A percentile compares a stretch with the other conserved stretches of the same genome.
Conservation (phyloP, 2,113 vertebrate genomes). For the Gymnocephalus cernua region DNA sequence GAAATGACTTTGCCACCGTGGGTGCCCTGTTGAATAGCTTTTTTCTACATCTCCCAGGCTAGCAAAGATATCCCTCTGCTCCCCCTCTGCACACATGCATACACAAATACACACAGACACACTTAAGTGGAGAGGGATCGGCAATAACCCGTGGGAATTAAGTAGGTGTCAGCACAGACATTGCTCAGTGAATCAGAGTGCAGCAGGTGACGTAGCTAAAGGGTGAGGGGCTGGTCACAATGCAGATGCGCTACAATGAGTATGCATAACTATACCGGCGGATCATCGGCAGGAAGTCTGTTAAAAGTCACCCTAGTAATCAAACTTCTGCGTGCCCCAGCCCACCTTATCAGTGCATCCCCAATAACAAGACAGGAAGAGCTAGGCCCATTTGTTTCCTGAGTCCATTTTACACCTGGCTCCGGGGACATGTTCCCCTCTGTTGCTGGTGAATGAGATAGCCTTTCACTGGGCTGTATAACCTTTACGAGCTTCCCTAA, state of each 20-base stretch:
- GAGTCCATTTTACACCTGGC: constrained; percentile 61
- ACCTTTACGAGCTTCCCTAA: constrained; percentile 69
- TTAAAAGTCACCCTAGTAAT: constrained; percentile 69
- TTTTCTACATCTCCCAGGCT: constrained; percentile 68
- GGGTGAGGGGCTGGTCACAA: constrained; percentile 42
- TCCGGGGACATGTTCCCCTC: constrained; percentile 65
- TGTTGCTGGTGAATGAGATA: constrained; percentile 67
- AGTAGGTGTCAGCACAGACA: constrained; percentile 68
- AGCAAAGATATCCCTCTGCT: constrained; percentile 73
- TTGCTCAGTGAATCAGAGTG: constrained; percentile 51
- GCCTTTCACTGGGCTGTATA: constrained; percentile 69
- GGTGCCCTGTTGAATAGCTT: constrained; percentile 81
- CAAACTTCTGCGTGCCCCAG: constrained; percentile 54
- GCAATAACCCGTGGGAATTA: constrained; percentile 70
- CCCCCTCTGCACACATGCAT: constrained; percentile 35
- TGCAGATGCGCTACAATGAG: constrained; percentile 43
- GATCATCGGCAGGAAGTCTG: constrained; percentile 55
- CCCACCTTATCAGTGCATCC: constrained; percentile 65
- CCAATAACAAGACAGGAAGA: constrained; percentile 74
- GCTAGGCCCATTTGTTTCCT: constrained; percentile 75
- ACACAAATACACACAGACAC: constrained; percentile 30
- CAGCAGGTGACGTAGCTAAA: constrained; percentile 60
- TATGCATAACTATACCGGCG: constrained; percentile 59
- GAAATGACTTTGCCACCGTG: constrained; percentile 83
- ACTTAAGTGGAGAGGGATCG: constrained; percentile 56